Base-by-base conservation (phyloP, 64 coral and sea anemone genomes). In the Pocillopora verrucosa region DNA sequence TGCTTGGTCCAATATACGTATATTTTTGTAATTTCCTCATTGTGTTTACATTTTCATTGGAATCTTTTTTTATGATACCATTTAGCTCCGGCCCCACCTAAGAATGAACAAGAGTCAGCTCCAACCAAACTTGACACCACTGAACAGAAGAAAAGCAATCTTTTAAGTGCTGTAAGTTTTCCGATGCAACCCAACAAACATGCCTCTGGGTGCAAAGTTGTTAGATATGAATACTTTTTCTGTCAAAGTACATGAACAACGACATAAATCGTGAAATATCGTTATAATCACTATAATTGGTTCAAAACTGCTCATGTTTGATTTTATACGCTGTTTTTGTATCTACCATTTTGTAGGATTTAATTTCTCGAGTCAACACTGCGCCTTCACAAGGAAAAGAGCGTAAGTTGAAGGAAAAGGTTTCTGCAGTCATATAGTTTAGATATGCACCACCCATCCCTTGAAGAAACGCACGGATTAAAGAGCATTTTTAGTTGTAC, bases 321-420 rank as follows among this genome's bases (percentile, higher is more conserved):
- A 70, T n/a, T n/a, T n/a, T 70, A 11, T 7, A 10, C 10, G 5
- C 19, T 1, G 11, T 70, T 2, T 70, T 11, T 5, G 36, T 36
- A 37, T 81, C 56, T 14, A 16, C 16, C 0, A 19, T 60, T 58
- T 67, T 83, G 62, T 41, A 83, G 82, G 82, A 85, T 17, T 25
- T 19, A 25, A 56, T 22, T 58, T 16, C 36, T 57, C 82, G 38
- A 22, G 56, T 72, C n/a, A 72, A 37, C 25, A 72, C 82, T 57
- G 34, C 65, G 2, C 80, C 80, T 12, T 12, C 17, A 2, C 64
- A 85, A 37, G 22, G 65, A 85, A 20, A 14, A 69, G 64, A 72
- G 72, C 56, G 82, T 85, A 85, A 72, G 82, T 81, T n/a, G 10
- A 76, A 76, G 7, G 41, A 51, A 51, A 51, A 51, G 41, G 41